Conservation (phyloP, 2,113 vertebrate genomes). For the Cyprinus carpio region DNA sequence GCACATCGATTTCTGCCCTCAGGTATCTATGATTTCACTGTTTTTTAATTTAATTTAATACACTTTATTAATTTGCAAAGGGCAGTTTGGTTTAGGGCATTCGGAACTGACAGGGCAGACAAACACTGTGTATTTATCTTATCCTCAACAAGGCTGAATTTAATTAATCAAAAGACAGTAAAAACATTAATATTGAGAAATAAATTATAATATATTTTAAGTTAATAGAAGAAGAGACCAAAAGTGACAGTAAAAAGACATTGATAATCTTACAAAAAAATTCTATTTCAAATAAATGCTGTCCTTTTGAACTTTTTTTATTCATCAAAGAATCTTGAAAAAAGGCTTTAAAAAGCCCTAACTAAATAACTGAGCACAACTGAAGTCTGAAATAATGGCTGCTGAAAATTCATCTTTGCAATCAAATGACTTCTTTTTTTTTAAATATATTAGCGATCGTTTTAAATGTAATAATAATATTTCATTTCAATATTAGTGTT, state of each 20-base stretch:
- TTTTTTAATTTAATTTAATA: background rate
- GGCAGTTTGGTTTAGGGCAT: background rate
- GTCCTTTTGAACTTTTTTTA: background rate
- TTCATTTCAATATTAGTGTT: too few relatives aligned
- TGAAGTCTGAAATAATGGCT: too few relatives aligned
- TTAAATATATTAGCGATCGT: too few relatives aligned
- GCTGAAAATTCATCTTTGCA: too few relatives aligned
- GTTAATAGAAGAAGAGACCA: background rate
- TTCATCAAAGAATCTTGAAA: background rate
- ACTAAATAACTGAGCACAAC: too few relatives aligned
- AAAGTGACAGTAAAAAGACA: background rate
- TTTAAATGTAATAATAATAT: too few relatives aligned
- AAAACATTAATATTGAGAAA: background rate
- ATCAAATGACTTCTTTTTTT: too few relatives aligned
- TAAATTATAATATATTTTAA: background rate
- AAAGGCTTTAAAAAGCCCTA: background rate
- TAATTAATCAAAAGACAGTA: background rate
- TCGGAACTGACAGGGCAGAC: background rate
- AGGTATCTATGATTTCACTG: conserved; percentile 23
- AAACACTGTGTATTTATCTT: background rate
- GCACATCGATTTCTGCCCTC: conserved; percentile 28
- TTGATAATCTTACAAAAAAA: background rate
- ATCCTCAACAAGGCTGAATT: background rate
- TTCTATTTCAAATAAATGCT: background rate
- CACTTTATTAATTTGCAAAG: background rate